These are phyloP conservation scores for Microcebus griseorufus DNA, from an alignment of 2,113 vertebrate species.

Conservation along the genomic window DNA sequence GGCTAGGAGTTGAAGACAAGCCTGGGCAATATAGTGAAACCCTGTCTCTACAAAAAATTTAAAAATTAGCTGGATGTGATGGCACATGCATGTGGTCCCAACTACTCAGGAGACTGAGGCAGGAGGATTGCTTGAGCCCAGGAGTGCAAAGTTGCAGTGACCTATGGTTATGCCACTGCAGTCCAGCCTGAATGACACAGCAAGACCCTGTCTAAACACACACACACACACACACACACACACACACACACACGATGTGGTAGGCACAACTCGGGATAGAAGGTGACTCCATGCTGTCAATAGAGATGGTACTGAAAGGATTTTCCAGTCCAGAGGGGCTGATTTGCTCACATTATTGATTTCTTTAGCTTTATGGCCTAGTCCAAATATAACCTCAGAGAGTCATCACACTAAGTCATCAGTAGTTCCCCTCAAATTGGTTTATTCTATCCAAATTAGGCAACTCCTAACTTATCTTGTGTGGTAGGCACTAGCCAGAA, in stretches of 20 bases:
- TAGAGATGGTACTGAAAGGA: not conserved
- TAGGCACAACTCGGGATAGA: not conserved
- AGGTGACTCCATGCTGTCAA: not conserved
- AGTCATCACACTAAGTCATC: not conserved
- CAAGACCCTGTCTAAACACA: no score
- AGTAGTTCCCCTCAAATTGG: not conserved
- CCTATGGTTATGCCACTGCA: no score
- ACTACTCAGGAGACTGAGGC: no score
- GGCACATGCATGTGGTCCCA: no score
- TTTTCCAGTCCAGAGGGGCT: not conserved
- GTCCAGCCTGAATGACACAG: no score
- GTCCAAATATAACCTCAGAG: not conserved
- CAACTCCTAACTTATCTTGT: not conserved
- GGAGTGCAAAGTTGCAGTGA: no score
- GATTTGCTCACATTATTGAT: not conserved
- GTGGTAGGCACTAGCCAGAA: not conserved
- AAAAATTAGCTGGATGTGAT: no score
- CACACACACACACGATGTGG: not conserved
- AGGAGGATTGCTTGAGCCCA: no score
- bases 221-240: no score
- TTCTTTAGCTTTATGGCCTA: not conserved
- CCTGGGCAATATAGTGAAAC: no score
- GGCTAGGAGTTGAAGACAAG: no score
- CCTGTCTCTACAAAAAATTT: no score
- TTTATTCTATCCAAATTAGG: not conserved